These are phyloP conservation scores for Prochilodus magdalenae DNA, from an alignment of 2,113 vertebrate genomes.

Conservation along the genomic window DNA sequence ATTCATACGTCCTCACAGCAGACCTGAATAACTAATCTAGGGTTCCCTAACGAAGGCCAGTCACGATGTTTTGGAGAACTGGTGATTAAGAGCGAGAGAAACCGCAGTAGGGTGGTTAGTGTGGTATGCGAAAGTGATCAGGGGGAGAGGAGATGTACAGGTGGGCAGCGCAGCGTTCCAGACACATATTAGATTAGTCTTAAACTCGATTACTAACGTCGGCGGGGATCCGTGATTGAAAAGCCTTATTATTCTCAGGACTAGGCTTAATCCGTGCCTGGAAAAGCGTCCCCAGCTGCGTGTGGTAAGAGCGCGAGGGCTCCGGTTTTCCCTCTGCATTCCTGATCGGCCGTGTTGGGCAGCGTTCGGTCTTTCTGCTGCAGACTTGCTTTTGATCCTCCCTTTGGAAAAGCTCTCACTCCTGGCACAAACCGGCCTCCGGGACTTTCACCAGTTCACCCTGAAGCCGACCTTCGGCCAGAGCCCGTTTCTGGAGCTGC, in stretches of 20 bases:
- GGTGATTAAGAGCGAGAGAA: background rate
- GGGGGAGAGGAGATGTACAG: background rate
- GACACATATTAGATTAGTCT: background rate
- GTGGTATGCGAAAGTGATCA: background rate
- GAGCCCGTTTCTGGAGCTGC: no score
- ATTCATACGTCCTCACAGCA: no score
- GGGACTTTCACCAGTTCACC: background rate
- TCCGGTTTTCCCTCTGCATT: conserved; percentile 27
- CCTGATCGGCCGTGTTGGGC: conserved; percentile 20
- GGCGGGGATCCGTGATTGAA: background rate
- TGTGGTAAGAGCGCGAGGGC: conserved; percentile 2
- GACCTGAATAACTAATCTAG: background rate
- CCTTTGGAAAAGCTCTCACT: conserved; percentile 14
- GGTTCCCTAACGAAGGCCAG: background rate
- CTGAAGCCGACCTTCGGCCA: background rate
- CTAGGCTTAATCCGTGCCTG: background rate
- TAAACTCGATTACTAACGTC: background rate
- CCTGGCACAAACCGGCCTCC: background rate
- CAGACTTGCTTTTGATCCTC: conserved; percentile 47
- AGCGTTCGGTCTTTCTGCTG: conserved; percentile 34
- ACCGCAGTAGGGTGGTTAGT: background rate
- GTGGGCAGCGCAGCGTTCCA: background rate
- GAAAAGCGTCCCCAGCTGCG: background rate
- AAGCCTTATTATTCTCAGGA: background rate
- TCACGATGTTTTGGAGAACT: no score